These are phyloP conservation scores for Hoplostethus atlanticus DNA, from an alignment of 2,797 vertebrate genomes.

Conservation along the genomic window DNA sequence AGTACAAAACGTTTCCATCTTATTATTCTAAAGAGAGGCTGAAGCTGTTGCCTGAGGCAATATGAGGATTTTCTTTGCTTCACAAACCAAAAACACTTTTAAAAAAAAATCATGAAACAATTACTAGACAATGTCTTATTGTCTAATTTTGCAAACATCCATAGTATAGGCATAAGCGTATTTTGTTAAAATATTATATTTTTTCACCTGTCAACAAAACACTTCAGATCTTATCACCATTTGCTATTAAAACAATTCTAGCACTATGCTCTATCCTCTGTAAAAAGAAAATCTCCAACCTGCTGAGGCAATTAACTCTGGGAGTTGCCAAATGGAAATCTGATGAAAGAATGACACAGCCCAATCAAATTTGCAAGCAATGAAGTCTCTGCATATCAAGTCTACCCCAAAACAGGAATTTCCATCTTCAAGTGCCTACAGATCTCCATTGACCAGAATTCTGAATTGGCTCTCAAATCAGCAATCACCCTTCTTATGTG, in stretches of 20 bases:
- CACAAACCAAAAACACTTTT: neutral
- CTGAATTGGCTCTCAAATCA: too few relatives aligned
- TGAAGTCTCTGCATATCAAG: constrained; percentile 15
- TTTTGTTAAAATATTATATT: neutral
- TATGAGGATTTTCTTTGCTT: neutral
- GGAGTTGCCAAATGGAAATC: constrained; percentile 41
- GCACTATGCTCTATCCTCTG: neutral
- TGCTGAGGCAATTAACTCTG: constrained; percentile 59
- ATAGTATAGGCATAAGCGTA: neutral
- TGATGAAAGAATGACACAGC: constrained; percentile 35
- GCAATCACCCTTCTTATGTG: too few relatives aligned
- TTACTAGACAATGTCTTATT: neutral
- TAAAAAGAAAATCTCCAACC: constrained; percentile 25
- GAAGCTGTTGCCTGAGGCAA: neutral
- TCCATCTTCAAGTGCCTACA: neutral
- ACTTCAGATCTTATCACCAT: neutral
- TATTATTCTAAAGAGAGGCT: neutral
- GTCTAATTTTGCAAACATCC: neutral
- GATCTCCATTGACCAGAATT: too few relatives aligned
- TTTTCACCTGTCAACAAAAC: too few relatives aligned
- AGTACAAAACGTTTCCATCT: too few relatives aligned
- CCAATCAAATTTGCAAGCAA: constrained; percentile 16
- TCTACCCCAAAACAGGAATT: neutral
- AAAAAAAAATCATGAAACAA: neutral
- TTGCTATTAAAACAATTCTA: too few relatives aligned